These are phyloP conservation scores for Pristionchus fissidentatus DNA, from an alignment of 2,888 invertebrate genomes.

Conservation along the genomic window DNA sequence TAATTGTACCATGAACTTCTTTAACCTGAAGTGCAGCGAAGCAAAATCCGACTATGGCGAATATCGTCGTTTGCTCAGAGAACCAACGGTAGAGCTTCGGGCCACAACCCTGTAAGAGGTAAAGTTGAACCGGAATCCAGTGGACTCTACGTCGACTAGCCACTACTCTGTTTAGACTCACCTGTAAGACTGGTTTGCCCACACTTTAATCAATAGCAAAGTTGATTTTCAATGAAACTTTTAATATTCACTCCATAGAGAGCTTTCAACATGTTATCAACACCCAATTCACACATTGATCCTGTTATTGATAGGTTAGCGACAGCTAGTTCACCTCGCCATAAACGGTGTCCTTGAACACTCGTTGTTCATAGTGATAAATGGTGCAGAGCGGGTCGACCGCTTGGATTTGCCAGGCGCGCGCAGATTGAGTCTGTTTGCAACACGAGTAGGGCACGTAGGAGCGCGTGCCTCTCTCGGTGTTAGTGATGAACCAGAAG, in stretches of 20 bases:
- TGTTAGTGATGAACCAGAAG: conserved; percentile 74
- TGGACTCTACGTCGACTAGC: no score
- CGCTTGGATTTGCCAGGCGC: conserved; percentile 70
- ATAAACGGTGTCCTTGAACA: conserved; percentile 69
- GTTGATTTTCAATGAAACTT: no score
- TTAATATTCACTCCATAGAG: no score
- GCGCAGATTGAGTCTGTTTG: conserved; percentile 66
- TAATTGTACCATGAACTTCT: no score
- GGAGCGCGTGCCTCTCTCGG: conserved; percentile 68
- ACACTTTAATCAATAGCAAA: no score
- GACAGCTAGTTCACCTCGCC: conserved; percentile 54
- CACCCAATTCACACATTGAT: no score
- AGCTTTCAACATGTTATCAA: no score
- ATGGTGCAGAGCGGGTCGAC: conserved; percentile 73
- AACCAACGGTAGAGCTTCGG: conserved; percentile 66
- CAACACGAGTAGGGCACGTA: conserved; percentile 73
- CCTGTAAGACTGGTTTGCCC: no score
- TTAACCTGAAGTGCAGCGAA: conserved; percentile 67
- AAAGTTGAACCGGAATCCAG: background rate
- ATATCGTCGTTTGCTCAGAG: conserved; percentile 66
- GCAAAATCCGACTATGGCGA: conserved; percentile 63
- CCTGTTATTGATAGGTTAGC: background rate
- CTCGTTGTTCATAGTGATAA: conserved; percentile 64
- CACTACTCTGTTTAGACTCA: no score
- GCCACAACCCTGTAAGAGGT: conserved; percentile 63